phyloP scores from a whole-genome alignment of 2,113 vertebrate genomes.

The Gnathonemus longibarbis region DNA sequence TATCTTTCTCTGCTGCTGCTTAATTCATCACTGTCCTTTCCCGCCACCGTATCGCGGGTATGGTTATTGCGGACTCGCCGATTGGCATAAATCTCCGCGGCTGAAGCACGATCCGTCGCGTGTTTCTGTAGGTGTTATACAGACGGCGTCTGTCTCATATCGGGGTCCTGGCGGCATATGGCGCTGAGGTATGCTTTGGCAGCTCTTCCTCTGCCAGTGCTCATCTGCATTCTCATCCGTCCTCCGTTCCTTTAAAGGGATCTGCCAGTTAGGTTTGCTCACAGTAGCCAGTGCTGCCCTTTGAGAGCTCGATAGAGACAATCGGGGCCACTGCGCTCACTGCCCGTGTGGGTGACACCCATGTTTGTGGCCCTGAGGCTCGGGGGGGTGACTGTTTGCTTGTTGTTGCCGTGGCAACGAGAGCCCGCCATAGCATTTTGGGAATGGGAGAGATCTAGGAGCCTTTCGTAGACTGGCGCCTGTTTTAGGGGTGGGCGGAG shows the following conservation, averaged over 20 bases:
- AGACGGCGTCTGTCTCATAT: constrained; percentile 6
- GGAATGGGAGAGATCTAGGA: neutral
- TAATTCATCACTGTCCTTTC: neutral
- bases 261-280: neutral
- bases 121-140: neutral
- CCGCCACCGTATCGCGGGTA: neutral
- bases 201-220: neutral
- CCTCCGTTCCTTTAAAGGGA: neutral
- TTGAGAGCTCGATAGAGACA: neutral
- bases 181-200: neutral
- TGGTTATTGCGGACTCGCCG: neutral
- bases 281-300: neutral
- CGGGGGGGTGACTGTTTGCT: neutral
- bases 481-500: neutral
- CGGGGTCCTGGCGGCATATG: neutral
- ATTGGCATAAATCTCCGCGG: neutral
- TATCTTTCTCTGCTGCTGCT: neutral
- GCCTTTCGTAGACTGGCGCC: neutral
- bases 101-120: neutral
- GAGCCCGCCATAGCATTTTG: neutral
- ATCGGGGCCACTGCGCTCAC: neutral
- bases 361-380: neutral
- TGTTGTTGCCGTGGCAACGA: neutral
- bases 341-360: neutral
- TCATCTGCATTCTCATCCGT: neutral